Evolutionary conservation across 2,797 vertebrate genomes (phyloP), one percentile per base, ranked within the genome.

Genomic region (Scolopax bukidnonensis): DNA sequence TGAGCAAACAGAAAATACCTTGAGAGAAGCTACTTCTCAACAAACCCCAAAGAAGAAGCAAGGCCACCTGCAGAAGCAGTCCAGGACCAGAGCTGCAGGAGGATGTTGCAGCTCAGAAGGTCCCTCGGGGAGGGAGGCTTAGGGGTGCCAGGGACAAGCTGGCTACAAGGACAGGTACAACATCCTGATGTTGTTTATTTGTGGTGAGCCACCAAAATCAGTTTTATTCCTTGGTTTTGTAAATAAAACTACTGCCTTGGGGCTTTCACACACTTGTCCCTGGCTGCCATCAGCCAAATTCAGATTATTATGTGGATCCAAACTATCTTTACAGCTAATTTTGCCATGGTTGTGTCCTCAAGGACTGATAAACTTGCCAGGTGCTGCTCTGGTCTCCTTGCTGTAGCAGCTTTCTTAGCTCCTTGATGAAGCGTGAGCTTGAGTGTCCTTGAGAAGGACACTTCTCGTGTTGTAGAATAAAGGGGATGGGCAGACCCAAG

Each of bases 361-460:
- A 83, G 51, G 25, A 11, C n/a, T 70, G 60, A 59, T 41, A 30
- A 60, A 36, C 33, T 16, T 48, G 6, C 25, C 23, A 74, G n/a
- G 25, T 2, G 1, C 68, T 47, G 25, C 0, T 0, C 20, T 33
- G 28, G 21, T 54, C 2, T 50, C 67, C 48, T 32, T 51, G 24
- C 64, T 6, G 32, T 6, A 57, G 40, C 54, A 70, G 43, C 38
- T 83, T 43, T 23, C 59, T 57, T 73, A 82, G 5, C 40, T 75
- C 43, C 0, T 0, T 36, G 68, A 20, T 4, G 11, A 84, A 67
- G 48, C 48, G 23, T 4, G 13, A 54, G n/a, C 5, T 2, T 2
- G 63, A 47, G 45, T 16, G 5, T 7, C 36, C 16, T 68, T 90
- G 77, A 68, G 51, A 59, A 76, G 27, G 68, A 67, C 11, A 9